Evolutionary conservation across 1,140 invertebrate genomes (phyloP).

Genomic region (Nilaparvata lugens): DNA sequence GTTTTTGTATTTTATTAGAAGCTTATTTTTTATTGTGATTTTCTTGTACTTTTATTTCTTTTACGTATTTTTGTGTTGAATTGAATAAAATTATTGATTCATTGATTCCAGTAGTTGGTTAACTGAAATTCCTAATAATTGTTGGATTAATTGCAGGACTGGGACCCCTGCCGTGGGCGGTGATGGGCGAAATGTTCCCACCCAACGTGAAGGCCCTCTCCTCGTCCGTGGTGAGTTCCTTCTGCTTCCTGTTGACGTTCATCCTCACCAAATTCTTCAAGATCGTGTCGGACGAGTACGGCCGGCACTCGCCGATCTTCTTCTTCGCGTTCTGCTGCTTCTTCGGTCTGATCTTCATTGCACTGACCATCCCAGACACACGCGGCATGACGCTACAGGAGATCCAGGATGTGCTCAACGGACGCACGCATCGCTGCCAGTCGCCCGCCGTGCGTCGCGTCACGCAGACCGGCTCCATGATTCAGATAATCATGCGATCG

Average conservation of each 20-base stretch:
- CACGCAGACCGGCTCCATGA: neutral
- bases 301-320: constrained; percentile 64
- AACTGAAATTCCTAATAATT: too few relatives aligned
- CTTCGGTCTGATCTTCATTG: constrained; percentile 44
- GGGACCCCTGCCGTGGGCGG: constrained; percentile 74
- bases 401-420: constrained; percentile 56
- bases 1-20: too few relatives aligned
- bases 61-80: too few relatives aligned
- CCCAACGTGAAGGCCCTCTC: constrained; percentile 63
- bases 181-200: constrained; percentile 76
- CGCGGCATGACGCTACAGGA: constrained; percentile 67
- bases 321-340: constrained; percentile 64
- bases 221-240: constrained; percentile 59
- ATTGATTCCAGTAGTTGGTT: too few relatives aligned
- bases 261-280: constrained; percentile 67
- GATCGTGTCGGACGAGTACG: constrained; percentile 45
- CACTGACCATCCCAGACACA: constrained; percentile 66
- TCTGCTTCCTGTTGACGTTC: constrained; percentile 72
- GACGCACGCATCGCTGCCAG: neutral
- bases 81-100: too few relatives aligned
- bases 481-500: neutral
- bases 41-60: too few relatives aligned
- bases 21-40: too few relatives aligned
- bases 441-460: neutral
- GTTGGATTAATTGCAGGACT: constrained; percentile 42